Percentiles rank a stretch among this genome's conserved stretches.
These are phyloP conservation scores for Condylura cristata DNA, from an alignment of 2,113 vertebrate species.

Conservation along the genomic window DNA sequence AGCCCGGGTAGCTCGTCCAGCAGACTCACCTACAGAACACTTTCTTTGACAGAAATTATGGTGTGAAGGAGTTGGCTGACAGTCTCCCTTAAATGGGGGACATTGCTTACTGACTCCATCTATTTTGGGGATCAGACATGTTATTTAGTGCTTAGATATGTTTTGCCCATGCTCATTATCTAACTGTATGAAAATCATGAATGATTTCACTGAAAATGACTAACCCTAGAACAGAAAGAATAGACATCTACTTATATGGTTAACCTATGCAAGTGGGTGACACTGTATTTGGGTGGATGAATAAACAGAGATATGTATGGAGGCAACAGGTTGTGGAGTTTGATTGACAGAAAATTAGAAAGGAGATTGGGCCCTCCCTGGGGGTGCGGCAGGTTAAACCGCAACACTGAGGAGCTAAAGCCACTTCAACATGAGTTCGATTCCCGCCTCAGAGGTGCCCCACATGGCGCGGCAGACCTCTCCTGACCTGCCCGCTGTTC, in stretches of 20 bases:
- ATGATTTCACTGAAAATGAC: not conserved
- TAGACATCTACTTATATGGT: not conserved
- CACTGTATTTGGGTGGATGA: not conserved
- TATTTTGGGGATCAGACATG: not conserved
- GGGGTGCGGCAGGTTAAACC: too few species aligned
- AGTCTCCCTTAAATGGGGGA: not conserved
- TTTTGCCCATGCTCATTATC: not conserved
- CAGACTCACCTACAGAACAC: not conserved
- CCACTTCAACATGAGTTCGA: too few species aligned
- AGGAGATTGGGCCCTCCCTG: too few species aligned
- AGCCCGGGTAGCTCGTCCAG: not conserved
- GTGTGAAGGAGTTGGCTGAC: not conserved
- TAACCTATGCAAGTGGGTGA: not conserved
- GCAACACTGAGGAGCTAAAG: too few species aligned
- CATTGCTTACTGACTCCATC: not conserved
- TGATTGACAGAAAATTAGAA: not conserved
- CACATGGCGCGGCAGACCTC: too few species aligned
- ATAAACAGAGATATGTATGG: not conserved
- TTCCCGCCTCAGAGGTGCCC: too few species aligned
- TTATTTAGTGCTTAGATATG: not conserved
- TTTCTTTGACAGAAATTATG: not conserved
- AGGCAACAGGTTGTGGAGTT: not conserved
- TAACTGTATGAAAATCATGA: not conserved
- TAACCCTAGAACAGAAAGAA: not conserved
- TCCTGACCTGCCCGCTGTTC: too few species aligned